Evolutionary conservation across 2,797 vertebrate genomes (phyloP), one percentile per base, ranked within the genome.

Genomic region (Leptoclinus maculatus): DNA sequence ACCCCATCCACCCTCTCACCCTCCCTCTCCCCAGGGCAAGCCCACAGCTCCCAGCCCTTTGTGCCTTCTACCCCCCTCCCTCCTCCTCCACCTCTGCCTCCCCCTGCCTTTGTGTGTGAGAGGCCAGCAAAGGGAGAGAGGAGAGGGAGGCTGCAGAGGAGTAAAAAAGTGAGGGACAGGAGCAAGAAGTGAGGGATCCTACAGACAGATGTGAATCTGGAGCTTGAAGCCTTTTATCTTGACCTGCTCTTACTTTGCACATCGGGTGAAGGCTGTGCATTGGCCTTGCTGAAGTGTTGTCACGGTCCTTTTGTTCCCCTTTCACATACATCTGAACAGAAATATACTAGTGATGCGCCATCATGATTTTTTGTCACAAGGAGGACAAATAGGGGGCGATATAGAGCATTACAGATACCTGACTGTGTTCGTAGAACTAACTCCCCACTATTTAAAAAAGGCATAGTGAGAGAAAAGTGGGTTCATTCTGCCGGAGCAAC

Each of bases 71-170:
- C 53, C 76, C 70, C 53, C 76, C 70, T 58, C 47, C 69, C 34
- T 58, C 47, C 71, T 63, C 67, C 71, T 74, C 83, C 83, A 74
- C 82, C 78, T 70, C 88, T 83, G 59, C 79, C 84, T 85, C 76
- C 78, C 80, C 72, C 76, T 68, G 82, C 84, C 89, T 94, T 94
- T 94, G 91, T 94, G 91, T 90, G 83, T 36, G 70, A 88, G 92
- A 82, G 90, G 91, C 93, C 92, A 82, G 88, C 29, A 36, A 82
- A 82, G 79, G 91, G 92, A 84, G 73, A 71, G 70, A 86, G 87
- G 36, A 84, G 82, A 85, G 75, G 77, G 63, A 78, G 72, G 74
- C 71, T 65, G 75, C 54, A 64, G 74, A 68, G 71, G 59, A 80
- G 64, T 77, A 80, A 71, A 73, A 41, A 79, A 53, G 54, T 58